Percentiles rank a stretch among this genome's conserved stretches.
These are phyloP conservation scores for Physeter macrocephalus DNA, from an alignment of 2,113 vertebrate species.

Conservation along the genomic window DNA sequence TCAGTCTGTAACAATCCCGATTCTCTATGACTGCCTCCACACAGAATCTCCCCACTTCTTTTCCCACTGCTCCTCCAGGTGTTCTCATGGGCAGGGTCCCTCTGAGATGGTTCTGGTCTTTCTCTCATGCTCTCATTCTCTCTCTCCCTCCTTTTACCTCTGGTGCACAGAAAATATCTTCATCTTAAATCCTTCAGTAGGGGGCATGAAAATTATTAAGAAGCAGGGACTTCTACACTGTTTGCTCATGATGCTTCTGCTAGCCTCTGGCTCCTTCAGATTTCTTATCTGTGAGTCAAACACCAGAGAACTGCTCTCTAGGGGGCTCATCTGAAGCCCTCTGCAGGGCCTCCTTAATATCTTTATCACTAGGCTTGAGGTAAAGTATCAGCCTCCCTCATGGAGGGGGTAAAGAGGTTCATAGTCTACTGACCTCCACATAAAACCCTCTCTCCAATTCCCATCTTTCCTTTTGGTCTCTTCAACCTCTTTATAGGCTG, in stretches of 20 bases:
- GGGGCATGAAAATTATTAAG: neutral
- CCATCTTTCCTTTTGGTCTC: neutral
- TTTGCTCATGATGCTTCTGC: neutral
- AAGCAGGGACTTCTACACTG: neutral
- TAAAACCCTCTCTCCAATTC: neutral
- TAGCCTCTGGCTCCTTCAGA: neutral
- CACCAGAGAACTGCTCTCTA: neutral
- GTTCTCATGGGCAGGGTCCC: neutral
- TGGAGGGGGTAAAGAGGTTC: neutral
- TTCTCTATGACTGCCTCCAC: neutral
- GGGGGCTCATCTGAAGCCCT: neutral
- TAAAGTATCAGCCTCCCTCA: neutral
- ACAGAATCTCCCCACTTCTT: neutral
- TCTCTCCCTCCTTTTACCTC: neutral
- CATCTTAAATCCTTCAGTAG: neutral
- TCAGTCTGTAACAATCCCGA: neutral
- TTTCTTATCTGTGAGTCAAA: neutral
- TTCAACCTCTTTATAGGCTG: neutral
- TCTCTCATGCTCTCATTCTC: neutral
- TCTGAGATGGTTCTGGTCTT: neutral
- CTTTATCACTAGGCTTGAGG: neutral
- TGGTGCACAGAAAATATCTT: neutral
- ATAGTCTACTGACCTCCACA: neutral
- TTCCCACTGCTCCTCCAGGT: neutral
- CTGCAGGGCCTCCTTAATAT: neutral